phyloP scores from a whole-genome alignment of 1,140 invertebrate genomes.

The Lasioglossum baleicum region DNA sequence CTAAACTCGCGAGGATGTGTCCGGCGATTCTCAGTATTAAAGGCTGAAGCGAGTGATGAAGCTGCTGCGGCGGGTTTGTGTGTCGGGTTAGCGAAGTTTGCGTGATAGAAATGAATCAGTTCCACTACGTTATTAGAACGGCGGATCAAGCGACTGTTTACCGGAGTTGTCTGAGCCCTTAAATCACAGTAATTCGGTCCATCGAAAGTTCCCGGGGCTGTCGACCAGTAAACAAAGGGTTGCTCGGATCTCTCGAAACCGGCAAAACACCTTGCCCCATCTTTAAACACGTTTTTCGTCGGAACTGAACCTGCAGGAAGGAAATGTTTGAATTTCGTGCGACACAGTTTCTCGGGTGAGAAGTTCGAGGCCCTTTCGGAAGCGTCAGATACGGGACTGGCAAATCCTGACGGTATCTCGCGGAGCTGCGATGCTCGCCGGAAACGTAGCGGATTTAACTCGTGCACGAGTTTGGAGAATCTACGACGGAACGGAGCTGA shows the following conservation, averaged over 20 bases:
- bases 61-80: too few relatives aligned
- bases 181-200: not conserved
- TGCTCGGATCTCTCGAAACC: slow-evolving; percentile 31
- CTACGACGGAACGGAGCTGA: slow-evolving; percentile 58
- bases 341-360: slow-evolving; percentile 14
- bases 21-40: too few relatives aligned
- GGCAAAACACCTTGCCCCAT: slow-evolving; percentile 18
- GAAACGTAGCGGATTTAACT: slow-evolving; percentile 62
- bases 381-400: slow-evolving; percentile 44
- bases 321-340: slow-evolving; percentile 35
- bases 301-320: not conserved
- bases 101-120: too few relatives aligned
- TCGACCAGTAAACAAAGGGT: slow-evolving; percentile 58
- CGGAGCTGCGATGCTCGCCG: slow-evolving; percentile 39
- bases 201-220: not conserved
- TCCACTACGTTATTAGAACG: too few relatives aligned
- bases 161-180: too few relatives aligned
- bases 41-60: too few relatives aligned
- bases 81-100: too few relatives aligned
- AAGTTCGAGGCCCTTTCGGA: not conserved
- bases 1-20: too few relatives aligned
- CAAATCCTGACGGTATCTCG: slow-evolving; percentile 55
- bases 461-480: slow-evolving; percentile 39
- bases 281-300: not conserved
- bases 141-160: too few relatives aligned